phyloP scores from a whole-genome alignment of 2,113 vertebrate species.

The Hucho hucho region DNA sequence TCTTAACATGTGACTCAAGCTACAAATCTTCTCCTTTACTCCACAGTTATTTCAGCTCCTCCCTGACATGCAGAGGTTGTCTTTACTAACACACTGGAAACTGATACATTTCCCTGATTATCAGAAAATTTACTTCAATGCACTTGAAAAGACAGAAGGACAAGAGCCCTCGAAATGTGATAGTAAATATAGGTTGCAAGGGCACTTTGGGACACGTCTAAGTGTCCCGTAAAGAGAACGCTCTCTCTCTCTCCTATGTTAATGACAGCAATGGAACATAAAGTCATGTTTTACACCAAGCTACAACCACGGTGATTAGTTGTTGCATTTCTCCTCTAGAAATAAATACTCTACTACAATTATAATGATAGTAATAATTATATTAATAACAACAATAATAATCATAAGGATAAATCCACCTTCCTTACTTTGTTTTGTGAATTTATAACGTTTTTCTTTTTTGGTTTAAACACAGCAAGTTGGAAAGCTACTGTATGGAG shows the following conservation, averaged over 20 bases:
- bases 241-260: slow-evolving; percentile 63
- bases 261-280: slow-evolving; percentile 76
- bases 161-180: slow-evolving; percentile 66
- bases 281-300: slow-evolving; percentile 69
- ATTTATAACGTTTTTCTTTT: slow-evolving; percentile 57
- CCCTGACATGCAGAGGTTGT: slow-evolving; percentile 80
- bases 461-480: slow-evolving; percentile 80
- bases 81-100: slow-evolving; percentile 78
- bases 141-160: slow-evolving; percentile 71
- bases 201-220: slow-evolving; percentile 53
- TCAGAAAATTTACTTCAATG: slow-evolving; percentile 70
- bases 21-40: slow-evolving; percentile 66
- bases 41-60: slow-evolving; percentile 55
- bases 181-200: slow-evolving; percentile 68
- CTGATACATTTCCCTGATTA: slow-evolving; percentile 94
- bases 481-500: slow-evolving; percentile 72
- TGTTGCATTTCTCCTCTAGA: slow-evolving; percentile 69
- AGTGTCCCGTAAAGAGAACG: slow-evolving; percentile 18
- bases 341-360: slow-evolving; percentile 77
- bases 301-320: slow-evolving; percentile 54
- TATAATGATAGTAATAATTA: slow-evolving; percentile 71
- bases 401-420: slow-evolving; percentile 54
- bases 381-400: slow-evolving; percentile 42
- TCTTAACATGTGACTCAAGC: slow-evolving; percentile 75
- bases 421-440: slow-evolving; percentile 59